Percentiles rank a stretch among this genome's conserved stretches.
phyloP scores from a whole-genome alignment of 2,888 invertebrate genomes.

The Rugalucina vietnamica region DNA sequence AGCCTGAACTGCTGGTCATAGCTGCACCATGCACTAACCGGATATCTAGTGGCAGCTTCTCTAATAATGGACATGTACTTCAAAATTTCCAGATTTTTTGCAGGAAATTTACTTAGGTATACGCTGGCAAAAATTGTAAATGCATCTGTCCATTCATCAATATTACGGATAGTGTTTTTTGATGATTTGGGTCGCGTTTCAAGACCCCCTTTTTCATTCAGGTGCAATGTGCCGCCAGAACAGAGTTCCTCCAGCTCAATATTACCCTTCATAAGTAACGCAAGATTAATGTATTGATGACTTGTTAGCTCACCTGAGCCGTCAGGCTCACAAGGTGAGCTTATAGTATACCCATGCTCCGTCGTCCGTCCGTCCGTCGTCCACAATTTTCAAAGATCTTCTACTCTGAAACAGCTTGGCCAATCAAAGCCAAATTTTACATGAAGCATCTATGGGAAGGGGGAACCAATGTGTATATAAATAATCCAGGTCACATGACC shows the following conservation, averaged over 20 bases:
- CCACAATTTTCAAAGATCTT: too few relatives aligned
- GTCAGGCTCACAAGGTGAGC: too few relatives aligned
- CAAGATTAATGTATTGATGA: slow-evolving; percentile 10
- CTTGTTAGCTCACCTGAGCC: too few relatives aligned
- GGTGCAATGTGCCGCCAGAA: not conserved
- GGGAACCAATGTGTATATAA: too few relatives aligned
- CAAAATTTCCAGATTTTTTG: not conserved
- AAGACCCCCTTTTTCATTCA: not conserved
- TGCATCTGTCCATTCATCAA: slow-evolving; percentile 17
- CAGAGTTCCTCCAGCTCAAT: not conserved
- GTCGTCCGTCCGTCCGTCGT: too few relatives aligned
- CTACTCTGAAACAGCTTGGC: too few relatives aligned
- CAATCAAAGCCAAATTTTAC: too few relatives aligned
- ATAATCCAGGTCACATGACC: too few relatives aligned
- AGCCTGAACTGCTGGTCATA: not conserved
- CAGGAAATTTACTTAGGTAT: not conserved
- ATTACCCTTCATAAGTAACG: not conserved
- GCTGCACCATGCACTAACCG: not conserved
- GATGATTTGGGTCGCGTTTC: not conserved
- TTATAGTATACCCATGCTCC: too few relatives aligned
- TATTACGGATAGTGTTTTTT: not conserved
- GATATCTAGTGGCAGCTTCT: not conserved
- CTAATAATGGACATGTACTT: not conserved
- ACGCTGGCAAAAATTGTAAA: slow-evolving; percentile 1
- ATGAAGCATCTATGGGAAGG: too few relatives aligned